Percentiles rank a stretch among this genome's conserved stretches.
Conservation (phyloP, 2,113 vertebrate species). For the Rhynchomys soricoides region DNA sequence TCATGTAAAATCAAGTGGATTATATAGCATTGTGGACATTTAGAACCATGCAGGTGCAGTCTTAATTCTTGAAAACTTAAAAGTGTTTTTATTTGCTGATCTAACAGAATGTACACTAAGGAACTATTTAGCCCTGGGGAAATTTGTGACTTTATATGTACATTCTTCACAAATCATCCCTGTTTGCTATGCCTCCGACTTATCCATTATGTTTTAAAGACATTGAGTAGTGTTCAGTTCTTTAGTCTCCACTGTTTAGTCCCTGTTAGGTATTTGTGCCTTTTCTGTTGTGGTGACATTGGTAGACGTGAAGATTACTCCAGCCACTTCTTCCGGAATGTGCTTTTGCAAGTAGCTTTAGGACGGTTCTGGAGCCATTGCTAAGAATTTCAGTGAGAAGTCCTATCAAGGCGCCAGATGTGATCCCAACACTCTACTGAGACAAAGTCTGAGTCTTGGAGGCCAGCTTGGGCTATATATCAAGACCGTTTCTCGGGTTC, state of each 20-base stretch:
- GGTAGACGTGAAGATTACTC: neutral
- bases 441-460: neutral
- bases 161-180: neutral
- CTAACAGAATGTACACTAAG: constrained; percentile 17
- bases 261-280: neutral
- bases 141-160: neutral
- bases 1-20: constrained; percentile 58
- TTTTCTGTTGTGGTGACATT: neutral
- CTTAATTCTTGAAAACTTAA: constrained; percentile 50
- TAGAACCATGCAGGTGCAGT: neutral
- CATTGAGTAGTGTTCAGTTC: neutral
- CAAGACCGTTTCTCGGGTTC: neutral
- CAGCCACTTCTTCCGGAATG: neutral
- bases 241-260: neutral
- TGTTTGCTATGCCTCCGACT: neutral
- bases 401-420: neutral
- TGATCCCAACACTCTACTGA: no score
- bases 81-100: constrained; percentile 22
- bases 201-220: neutral
- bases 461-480: neutral
- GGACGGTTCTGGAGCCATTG: neutral
- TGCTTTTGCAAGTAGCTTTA: constrained; percentile 2
- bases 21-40: constrained; percentile 40
- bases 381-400: constrained; percentile 1
- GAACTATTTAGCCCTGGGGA: neutral